A percentile compares a stretch with the other conserved stretches of the same genome.
phyloP scores from a whole-genome alignment of 2,888 invertebrate species.

The Agrochola circellaris region DNA sequence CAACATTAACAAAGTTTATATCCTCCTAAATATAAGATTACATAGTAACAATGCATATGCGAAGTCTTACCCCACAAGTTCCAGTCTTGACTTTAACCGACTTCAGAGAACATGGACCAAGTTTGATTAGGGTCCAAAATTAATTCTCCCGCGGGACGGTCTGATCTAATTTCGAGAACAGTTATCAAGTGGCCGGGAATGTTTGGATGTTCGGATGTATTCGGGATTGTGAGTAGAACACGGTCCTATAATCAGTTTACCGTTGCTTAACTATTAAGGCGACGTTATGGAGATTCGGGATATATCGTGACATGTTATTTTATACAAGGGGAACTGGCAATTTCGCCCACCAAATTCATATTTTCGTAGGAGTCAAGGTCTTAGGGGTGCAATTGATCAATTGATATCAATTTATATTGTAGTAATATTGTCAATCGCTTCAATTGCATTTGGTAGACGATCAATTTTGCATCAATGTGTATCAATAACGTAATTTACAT shows the following conservation, averaged over 20 bases:
- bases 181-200: slow-evolving; percentile 77
- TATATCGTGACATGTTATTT: background rate
- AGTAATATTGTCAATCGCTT: too few relatives aligned
- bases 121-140: slow-evolving; percentile 85
- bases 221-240: slow-evolving; percentile 46
- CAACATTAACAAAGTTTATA: background rate
- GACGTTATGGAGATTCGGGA: background rate
- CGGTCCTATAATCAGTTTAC: slow-evolving; percentile 41
- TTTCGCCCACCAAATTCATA: too few relatives aligned
- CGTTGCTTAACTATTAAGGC: slow-evolving; percentile 18
- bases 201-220: slow-evolving; percentile 65
- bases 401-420: too few relatives aligned
- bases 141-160: slow-evolving; percentile 78
- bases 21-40: slow-evolving; percentile 14
- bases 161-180: slow-evolving; percentile 79
- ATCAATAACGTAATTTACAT: too few relatives aligned
- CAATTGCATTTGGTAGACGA: too few relatives aligned
- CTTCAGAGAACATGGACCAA: slow-evolving; percentile 75
- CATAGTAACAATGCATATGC: slow-evolving; percentile 49
- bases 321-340: background rate
- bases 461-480: too few relatives aligned
- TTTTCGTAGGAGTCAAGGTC: too few relatives aligned
- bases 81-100: slow-evolving; percentile 69
- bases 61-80: slow-evolving; percentile 44
- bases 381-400: too few relatives aligned